Evolutionary conservation across 2,113 vertebrate genomes (phyloP).

Genomic region (Tinamus guttatus): DNA sequence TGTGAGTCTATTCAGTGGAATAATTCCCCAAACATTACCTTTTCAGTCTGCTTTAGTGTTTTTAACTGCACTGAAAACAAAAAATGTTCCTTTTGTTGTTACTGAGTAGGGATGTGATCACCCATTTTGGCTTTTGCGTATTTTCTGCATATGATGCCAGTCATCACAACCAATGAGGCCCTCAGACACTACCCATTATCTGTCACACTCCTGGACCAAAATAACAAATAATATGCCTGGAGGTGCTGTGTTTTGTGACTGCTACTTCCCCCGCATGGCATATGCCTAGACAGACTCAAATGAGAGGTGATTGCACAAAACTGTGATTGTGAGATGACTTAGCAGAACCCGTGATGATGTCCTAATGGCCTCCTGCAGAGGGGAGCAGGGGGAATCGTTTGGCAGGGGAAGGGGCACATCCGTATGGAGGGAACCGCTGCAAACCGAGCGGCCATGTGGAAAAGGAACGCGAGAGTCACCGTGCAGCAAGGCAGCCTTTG

Average conservation of each 20-base stretch:
- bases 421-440: slow-evolving; percentile 74
- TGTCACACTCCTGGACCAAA: slow-evolving; percentile 73
- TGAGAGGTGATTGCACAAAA: slow-evolving; percentile 81
- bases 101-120: slow-evolving; percentile 19
- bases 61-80: slow-evolving; percentile 48
- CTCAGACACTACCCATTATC: slow-evolving; percentile 73
- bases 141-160: slow-evolving; percentile 60
- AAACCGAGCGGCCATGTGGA: slow-evolving; percentile 77
- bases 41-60: slow-evolving; percentile 18
- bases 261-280: slow-evolving; percentile 72
- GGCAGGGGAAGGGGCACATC: slow-evolving; percentile 77
- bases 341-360: slow-evolving; percentile 80
- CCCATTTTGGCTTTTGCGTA: slow-evolving; percentile 2
- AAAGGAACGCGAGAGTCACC: slow-evolving; percentile 59
- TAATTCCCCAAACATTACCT: slow-evolving; percentile 35
- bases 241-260: slow-evolving; percentile 72
- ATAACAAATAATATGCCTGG: slow-evolving; percentile 81
- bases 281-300: slow-evolving; percentile 74
- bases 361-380: slow-evolving; percentile 81
- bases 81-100: slow-evolving; percentile 12
- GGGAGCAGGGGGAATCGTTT: slow-evolving; percentile 82
- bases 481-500: neutral
- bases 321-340: slow-evolving; percentile 84
- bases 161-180: slow-evolving; percentile 56
- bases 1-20: slow-evolving; percentile 23